Evolutionary conservation across 1,140 invertebrate species (phyloP).

Genomic region (Drosophila bipectinata): DNA sequence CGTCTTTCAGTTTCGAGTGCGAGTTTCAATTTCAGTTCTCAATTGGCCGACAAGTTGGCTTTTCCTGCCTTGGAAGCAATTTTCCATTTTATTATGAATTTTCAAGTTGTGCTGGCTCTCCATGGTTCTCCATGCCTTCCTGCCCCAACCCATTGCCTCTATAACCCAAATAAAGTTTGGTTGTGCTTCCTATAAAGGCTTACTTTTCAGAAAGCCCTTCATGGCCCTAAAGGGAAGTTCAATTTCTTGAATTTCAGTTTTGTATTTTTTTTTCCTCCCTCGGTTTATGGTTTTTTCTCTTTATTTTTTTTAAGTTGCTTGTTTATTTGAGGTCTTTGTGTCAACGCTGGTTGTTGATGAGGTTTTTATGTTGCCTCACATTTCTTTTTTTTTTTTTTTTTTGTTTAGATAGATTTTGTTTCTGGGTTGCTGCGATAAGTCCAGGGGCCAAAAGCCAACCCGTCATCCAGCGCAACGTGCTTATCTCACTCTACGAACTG

Average conservation of each 20-base stretch:
- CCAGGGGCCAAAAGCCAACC: slow-evolving; percentile 44
- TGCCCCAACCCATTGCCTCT: slow-evolving; percentile 21
- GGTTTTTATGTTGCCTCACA: slow-evolving; percentile 65
- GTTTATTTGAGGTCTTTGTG: slow-evolving; percentile 80
- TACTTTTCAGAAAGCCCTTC: not conserved
- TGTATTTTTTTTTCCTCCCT: slow-evolving; percentile 14
- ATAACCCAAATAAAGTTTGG: slow-evolving; percentile 66
- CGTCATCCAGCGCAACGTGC: slow-evolving; percentile 50
- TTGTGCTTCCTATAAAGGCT: slow-evolving; percentile 9
- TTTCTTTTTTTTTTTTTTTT: slow-evolving; percentile 10
- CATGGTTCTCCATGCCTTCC: slow-evolving; percentile 18
- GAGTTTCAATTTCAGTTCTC: slow-evolving; percentile 71
- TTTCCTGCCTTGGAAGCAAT: slow-evolving; percentile 37
- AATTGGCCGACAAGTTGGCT: slow-evolving; percentile 63
- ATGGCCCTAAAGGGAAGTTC: slow-evolving; percentile 62
- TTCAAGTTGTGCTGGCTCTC: slow-evolving; percentile 38
- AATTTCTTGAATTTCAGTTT: slow-evolving; percentile 50
- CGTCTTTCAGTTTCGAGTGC: slow-evolving; percentile 41
- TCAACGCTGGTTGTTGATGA: slow-evolving; percentile 65
- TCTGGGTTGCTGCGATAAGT: slow-evolving; percentile 66
- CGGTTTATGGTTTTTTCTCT: slow-evolving; percentile 23
- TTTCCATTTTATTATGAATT: slow-evolving; percentile 58
- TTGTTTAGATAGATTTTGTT: slow-evolving; percentile 58
- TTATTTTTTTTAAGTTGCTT: slow-evolving; percentile 67
- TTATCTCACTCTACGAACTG: slow-evolving; percentile 65